Evolutionary conservation across 2,113 vertebrate species (phyloP).

Genomic region (Cynopterus brachyotis): DNA sequence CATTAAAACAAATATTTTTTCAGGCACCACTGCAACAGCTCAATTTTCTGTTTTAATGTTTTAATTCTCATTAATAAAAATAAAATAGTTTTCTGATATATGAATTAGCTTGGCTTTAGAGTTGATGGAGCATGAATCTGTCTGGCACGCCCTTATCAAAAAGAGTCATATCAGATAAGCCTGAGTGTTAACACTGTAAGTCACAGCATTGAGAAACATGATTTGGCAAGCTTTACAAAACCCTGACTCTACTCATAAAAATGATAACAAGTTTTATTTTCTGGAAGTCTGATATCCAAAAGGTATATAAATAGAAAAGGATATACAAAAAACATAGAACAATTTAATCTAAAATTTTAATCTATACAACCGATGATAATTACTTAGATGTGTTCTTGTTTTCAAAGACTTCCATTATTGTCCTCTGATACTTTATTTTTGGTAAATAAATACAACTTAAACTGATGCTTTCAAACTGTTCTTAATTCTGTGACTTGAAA

Average conservation of each 20-base stretch:
- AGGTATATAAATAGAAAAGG: not conserved
- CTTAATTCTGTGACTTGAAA: not conserved
- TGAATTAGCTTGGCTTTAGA: not conserved
- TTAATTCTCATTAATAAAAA: not conserved
- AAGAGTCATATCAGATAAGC: conserved; percentile 25
- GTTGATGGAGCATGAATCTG: not conserved
- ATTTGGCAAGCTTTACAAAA: conserved; percentile 22
- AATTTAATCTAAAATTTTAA: not conserved
- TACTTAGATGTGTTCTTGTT: not conserved
- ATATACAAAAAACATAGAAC: not conserved
- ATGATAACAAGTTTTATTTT: not conserved
- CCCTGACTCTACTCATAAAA: not conserved
- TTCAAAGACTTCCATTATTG: not conserved
- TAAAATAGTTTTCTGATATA: not conserved
- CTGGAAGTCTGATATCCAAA: not conserved
- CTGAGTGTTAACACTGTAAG: conserved; percentile 55
- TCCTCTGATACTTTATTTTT: not conserved
- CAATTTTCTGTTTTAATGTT: not conserved
- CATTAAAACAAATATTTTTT: not conserved
- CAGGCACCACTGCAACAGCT: not conserved
- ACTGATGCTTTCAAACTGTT: not conserved
- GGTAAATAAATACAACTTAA: not conserved
- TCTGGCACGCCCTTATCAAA: conserved; percentile 56
- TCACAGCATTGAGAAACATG: conserved; percentile 27
- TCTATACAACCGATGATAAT: not conserved